These are phyloP conservation scores for Gandaritis pyraliata DNA, from an alignment of 2,888 invertebrate species.

Conservation along the genomic window DNA sequence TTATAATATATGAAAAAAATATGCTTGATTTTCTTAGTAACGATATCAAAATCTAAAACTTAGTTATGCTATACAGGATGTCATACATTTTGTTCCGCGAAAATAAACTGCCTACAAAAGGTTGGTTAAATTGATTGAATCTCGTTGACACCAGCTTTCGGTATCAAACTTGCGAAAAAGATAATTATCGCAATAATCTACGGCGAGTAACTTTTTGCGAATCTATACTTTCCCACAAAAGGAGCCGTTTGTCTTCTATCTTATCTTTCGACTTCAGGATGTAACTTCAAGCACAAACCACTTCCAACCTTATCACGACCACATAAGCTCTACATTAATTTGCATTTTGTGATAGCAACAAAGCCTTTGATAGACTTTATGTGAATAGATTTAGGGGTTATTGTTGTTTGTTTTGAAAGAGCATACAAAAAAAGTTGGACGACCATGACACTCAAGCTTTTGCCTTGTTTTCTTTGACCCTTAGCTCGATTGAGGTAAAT, in stretches of 20 bases:
- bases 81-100: too few relatives aligned
- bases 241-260: conserved; percentile 65
- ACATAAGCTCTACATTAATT: conserved; percentile 35
- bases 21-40: too few relatives aligned
- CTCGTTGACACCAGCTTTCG: too few relatives aligned
- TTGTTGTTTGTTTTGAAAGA: conserved; percentile 39
- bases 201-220: conserved; percentile 45
- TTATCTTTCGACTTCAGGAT: conserved; percentile 62
- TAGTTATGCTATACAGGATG: too few relatives aligned
- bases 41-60: too few relatives aligned
- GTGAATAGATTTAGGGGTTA: conserved; percentile 35
- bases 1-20: too few relatives aligned
- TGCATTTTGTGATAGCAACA: conserved; percentile 26
- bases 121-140: too few relatives aligned
- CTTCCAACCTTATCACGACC: conserved; percentile 31
- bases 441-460: conserved; percentile 70
- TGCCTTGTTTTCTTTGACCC: conserved; percentile 69
- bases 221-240: conserved; percentile 55
- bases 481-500: conserved; percentile 73
- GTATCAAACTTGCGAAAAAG: conserved; percentile 14
- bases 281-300: conserved; percentile 55
- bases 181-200: conserved; percentile 35
- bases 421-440: conserved; percentile 49
- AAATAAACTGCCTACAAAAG: too few relatives aligned
- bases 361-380: conserved; percentile 39